These are phyloP conservation scores for Poecilia velifera DNA, from an alignment of 2,797 vertebrate genomes.

Conservation along the genomic window DNA sequence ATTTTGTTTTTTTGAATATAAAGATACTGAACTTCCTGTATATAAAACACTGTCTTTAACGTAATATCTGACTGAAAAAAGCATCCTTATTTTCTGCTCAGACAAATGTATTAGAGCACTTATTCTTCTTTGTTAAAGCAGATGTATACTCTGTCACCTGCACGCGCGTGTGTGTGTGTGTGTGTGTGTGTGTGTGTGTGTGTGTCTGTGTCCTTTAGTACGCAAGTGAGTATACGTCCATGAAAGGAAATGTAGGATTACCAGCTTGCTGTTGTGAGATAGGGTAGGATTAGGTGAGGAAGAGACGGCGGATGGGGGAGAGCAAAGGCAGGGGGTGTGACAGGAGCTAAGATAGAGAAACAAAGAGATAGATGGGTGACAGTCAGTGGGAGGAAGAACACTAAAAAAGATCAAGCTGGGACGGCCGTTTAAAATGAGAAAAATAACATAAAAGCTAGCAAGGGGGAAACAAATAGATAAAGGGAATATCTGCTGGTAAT, in stretches of 20 bases:
- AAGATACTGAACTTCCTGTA: not conserved
- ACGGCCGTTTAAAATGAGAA: slow-evolving; percentile 16
- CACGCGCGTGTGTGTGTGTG: slow-evolving; percentile 8
- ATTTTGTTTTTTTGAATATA: slow-evolving; percentile 10
- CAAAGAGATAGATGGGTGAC: slow-evolving; percentile 58
- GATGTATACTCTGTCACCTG: not conserved
- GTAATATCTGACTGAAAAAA: not conserved
- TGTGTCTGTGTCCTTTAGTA: slow-evolving; percentile 18
- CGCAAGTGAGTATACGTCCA: slow-evolving; percentile 18
- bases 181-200: no score
- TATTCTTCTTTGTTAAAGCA: not conserved
- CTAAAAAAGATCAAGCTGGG: slow-evolving; percentile 19
- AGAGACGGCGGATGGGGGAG: slow-evolving; percentile 33
- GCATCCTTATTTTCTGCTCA: not conserved
- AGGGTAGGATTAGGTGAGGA: slow-evolving; percentile 63
- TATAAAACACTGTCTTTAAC: not conserved
- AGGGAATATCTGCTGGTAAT: slow-evolving; percentile 5
- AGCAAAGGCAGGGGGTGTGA: slow-evolving; percentile 54
- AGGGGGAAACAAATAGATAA: not conserved
- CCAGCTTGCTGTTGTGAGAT: slow-evolving; percentile 62
- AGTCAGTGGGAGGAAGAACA: slow-evolving; percentile 51
- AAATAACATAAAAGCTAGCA: slow-evolving; percentile 2
- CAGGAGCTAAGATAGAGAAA: slow-evolving; percentile 48
- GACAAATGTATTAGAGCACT: not conserved
- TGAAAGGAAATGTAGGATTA: slow-evolving; percentile 68